Conservation (phyloP, 2,113 vertebrate genomes). For the Zosterops lateralis region DNA sequence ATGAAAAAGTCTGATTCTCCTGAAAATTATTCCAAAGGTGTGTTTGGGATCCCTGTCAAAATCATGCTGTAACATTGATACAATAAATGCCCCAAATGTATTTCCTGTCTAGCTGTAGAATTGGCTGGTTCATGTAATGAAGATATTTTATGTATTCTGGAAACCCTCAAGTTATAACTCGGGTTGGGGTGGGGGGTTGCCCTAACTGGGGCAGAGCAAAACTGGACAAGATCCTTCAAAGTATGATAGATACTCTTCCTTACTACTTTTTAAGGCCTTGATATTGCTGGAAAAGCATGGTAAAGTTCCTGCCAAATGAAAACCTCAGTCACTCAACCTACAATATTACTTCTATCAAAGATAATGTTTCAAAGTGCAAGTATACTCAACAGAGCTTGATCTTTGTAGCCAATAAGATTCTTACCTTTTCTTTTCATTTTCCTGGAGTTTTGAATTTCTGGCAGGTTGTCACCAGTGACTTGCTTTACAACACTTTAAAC, state of each 20-base stretch:
- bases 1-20: background rate
- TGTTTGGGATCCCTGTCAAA: background rate
- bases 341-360: background rate
- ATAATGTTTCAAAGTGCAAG: background rate
- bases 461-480: background rate
- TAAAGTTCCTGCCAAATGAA: background rate
- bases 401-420: background rate
- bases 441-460: background rate
- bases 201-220: background rate
- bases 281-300: background rate
- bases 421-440: background rate
- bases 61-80: background rate
- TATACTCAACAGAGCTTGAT: background rate
- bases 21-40: background rate
- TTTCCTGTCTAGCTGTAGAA: background rate
- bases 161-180: background rate
- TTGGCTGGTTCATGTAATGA: background rate
- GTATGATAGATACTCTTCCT: background rate
- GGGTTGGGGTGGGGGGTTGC: rapidly evolving
- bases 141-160: background rate
- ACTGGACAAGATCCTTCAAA: background rate
- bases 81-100: background rate
- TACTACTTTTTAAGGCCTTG: background rate
- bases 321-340: background rate
- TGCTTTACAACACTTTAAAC: background rate